These are phyloP conservation scores for Vicugna pacos DNA, from an alignment of 2,113 vertebrate genomes.

Conservation along the genomic window DNA sequence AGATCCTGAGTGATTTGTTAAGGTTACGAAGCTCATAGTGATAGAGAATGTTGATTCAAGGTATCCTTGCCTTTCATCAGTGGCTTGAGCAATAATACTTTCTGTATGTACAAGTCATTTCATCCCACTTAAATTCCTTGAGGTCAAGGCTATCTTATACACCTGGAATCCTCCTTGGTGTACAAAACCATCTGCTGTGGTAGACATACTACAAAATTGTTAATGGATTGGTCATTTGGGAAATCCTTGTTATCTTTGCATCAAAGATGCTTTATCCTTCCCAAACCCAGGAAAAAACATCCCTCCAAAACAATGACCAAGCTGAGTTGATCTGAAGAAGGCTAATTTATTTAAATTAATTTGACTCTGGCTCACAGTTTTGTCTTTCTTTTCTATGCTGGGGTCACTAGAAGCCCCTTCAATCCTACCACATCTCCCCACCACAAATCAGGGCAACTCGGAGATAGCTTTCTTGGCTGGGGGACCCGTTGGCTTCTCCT, in stretches of 20 bases:
- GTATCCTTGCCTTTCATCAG: background rate
- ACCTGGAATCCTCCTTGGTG: background rate
- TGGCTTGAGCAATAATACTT: background rate
- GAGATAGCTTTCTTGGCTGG: conserved; percentile 88
- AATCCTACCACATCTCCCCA: background rate
- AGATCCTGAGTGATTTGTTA: conserved; percentile 30
- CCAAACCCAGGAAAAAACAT: background rate
- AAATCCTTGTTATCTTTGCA: background rate
- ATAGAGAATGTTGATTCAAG: background rate
- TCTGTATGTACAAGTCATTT: background rate
- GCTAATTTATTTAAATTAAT: conserved; percentile 69
- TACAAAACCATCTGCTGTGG: background rate
- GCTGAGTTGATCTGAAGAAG: background rate
- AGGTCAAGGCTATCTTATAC: background rate
- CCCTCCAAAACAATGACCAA: background rate
- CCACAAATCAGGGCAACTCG: conserved; percentile 85
- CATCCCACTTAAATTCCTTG: background rate
- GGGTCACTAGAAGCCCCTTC: background rate
- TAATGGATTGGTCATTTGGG: background rate
- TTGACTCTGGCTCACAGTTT: conserved; percentile 47
- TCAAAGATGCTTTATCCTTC: background rate
- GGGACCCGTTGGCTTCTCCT: conserved; percentile 83
- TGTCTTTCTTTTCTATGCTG: background rate
- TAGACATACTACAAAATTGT: background rate
- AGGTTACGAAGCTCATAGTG: background rate